Percentiles rank a stretch among this genome's conserved stretches.
Evolutionary conservation across 1,140 invertebrate species (phyloP).

Genomic region (Danaus melanippus): DNA sequence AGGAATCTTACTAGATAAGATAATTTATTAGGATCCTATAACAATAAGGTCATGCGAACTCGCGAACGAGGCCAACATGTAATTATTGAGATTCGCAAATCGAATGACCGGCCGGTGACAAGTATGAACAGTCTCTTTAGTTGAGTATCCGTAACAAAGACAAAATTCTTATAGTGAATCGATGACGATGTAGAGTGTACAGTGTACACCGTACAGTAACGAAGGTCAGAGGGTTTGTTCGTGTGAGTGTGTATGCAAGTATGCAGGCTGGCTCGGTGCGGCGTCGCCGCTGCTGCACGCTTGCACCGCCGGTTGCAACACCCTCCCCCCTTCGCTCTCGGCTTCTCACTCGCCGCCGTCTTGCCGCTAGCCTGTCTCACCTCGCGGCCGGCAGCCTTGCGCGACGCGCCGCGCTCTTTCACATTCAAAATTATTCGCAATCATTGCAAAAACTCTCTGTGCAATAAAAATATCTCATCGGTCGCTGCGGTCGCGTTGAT

Average conservation of each 20-base stretch:
- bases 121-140: no score
- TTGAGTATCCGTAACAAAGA: conserved; percentile 39
- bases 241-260: conserved; percentile 68
- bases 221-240: conserved; percentile 65
- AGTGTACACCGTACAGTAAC: conserved; percentile 30
- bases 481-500: conserved; percentile 56
- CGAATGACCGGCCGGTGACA: no score
- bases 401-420: conserved; percentile 70
- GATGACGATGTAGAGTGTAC: conserved; percentile 40
- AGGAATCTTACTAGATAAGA: conserved; percentile 13
- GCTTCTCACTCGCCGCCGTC: conserved; percentile 69
- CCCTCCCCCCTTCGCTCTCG: conserved; percentile 65
- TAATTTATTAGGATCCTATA: conserved; percentile 3
- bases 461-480: conserved; percentile 62
- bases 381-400: conserved; percentile 70
- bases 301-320: conserved; percentile 70
- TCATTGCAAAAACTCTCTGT: conserved; percentile 70
- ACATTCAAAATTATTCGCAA: conserved; percentile 72
- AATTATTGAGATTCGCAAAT: no score
- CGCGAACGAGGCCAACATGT: no score
- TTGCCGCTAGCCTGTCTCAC: conserved; percentile 69
- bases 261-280: conserved; percentile 69
- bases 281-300: conserved; percentile 69
- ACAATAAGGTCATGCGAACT: no score
- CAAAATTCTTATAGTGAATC: conserved; percentile 58